Percentiles rank a stretch among this genome's conserved stretches.
Evolutionary conservation across 2,888 invertebrate species (phyloP).

Genomic region (Bruchidius siliquastri): DNA sequence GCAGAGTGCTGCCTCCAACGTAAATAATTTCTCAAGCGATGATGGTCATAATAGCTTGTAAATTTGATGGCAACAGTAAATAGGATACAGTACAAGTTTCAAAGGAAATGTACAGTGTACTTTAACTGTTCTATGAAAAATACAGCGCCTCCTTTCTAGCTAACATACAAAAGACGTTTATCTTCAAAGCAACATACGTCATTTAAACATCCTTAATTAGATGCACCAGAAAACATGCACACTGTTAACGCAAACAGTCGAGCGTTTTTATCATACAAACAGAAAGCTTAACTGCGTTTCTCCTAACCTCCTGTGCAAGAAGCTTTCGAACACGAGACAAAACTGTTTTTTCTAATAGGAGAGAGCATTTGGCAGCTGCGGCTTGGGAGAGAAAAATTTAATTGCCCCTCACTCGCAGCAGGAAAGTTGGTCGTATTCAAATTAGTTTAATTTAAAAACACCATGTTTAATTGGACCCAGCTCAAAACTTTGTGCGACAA

Average conservation of each 20-base stretch:
- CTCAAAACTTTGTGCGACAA: conserved; percentile 3
- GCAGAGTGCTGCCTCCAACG: too few relatives aligned
- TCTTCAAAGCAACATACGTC: too few relatives aligned
- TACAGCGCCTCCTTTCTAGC: too few relatives aligned
- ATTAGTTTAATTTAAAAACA: conserved; percentile 15
- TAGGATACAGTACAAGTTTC: too few relatives aligned
- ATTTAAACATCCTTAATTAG: not conserved
- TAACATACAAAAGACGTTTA: too few relatives aligned
- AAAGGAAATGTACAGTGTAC: too few relatives aligned
- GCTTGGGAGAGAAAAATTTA: not conserved
- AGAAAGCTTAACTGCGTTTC: not conserved
- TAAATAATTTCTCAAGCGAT: too few relatives aligned
- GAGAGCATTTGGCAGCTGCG: not conserved
- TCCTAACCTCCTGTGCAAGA: not conserved
- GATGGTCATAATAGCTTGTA: too few relatives aligned
- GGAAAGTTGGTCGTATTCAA: conserved; percentile 4
- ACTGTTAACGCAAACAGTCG: too few relatives aligned
- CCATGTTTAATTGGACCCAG: conserved; percentile 14
- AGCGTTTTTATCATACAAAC: not conserved
- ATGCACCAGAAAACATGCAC: too few relatives aligned
- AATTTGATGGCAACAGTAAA: too few relatives aligned
- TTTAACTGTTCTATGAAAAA: too few relatives aligned
- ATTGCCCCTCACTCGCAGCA: not conserved
- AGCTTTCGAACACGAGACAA: not conserved
- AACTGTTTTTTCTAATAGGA: not conserved